Conservation (phyloP, 2,113 vertebrate species). For the Colossoma macropomum region DNA sequence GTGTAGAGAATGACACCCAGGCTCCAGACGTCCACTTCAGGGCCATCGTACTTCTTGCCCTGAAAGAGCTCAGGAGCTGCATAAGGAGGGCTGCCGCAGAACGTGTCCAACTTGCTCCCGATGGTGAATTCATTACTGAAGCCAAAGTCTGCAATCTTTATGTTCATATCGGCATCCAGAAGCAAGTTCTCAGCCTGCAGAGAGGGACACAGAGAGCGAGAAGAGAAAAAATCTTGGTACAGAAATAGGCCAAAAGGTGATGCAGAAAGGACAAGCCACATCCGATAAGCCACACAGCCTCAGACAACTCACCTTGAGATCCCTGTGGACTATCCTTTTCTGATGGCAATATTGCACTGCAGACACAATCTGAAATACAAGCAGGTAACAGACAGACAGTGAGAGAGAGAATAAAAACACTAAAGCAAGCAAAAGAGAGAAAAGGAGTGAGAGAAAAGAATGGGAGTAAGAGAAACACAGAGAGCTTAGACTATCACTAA, state of each 20-base stretch:
- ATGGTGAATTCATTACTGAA: slow-evolving; percentile 93
- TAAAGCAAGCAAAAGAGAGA: neutral
- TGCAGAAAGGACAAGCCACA: neutral
- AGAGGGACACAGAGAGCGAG: neutral
- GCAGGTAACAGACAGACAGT: too few species aligned
- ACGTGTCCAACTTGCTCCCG: slow-evolving; percentile 90
- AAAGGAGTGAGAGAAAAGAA: neutral
- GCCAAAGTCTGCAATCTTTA: slow-evolving; percentile 93
- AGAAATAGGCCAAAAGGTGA: neutral
- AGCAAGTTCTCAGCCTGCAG: slow-evolving; percentile 89
- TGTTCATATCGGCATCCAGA: slow-evolving; percentile 92
- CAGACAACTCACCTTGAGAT: slow-evolving; percentile 82
- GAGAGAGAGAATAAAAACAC: neutral
- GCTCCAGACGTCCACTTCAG: slow-evolving; percentile 91
- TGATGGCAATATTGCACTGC: slow-evolving; percentile 91
- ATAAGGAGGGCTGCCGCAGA: slow-evolving; percentile 90
- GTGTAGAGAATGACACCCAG: slow-evolving; percentile 85
- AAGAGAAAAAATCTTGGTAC: neutral
- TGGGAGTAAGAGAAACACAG: neutral
- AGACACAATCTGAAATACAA: slow-evolving; percentile 84
- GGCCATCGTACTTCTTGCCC: slow-evolving; percentile 91
- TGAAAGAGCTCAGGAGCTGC: slow-evolving; percentile 92
- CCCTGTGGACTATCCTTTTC: slow-evolving; percentile 88
- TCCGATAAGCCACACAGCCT: too few species aligned
- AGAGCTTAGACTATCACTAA: neutral